Percentiles rank a stretch among this genome's conserved stretches.
phyloP scores from a whole-genome alignment of 2,888 invertebrate species.

The Baronia brevicornis region DNA sequence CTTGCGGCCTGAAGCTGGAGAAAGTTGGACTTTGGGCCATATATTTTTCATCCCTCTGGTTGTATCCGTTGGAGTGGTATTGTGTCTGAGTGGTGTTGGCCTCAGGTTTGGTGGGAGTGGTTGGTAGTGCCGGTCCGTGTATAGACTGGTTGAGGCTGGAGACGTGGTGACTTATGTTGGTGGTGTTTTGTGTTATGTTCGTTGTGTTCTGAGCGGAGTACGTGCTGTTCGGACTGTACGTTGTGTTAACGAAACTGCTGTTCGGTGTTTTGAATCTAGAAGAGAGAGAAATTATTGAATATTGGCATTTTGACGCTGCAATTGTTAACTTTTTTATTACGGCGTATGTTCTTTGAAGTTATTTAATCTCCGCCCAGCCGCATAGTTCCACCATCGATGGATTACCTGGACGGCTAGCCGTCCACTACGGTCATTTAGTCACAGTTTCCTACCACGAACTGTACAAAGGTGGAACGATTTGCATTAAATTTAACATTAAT shows the following conservation, averaged over 20 bases:
- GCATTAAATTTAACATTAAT: too few species aligned
- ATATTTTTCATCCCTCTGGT: conserved; percentile 45
- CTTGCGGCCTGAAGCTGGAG: conserved; percentile 60
- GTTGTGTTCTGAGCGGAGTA: conserved; percentile 40
- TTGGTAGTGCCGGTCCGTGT: conserved; percentile 21
- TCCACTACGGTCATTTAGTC: too few species aligned
- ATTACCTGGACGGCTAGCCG: too few species aligned
- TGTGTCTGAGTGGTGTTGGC: conserved; percentile 8
- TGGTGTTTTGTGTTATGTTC: conserved; percentile 25
- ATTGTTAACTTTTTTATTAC: too few species aligned
- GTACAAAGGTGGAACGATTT: too few species aligned
- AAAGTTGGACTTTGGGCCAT: conserved; percentile 55
- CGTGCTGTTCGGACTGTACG: conserved; percentile 63
- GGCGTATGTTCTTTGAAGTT: too few species aligned
- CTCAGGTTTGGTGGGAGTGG: conserved; percentile 12
- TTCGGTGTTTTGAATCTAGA: conserved; percentile 55
- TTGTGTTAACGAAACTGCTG: conserved; percentile 62
- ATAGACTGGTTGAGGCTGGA: conserved; percentile 47
- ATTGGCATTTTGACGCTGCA: too few species aligned
- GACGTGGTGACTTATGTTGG: conserved; percentile 37
- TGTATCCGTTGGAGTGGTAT: conserved; percentile 21
- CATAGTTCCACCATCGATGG: too few species aligned
- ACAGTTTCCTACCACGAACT: too few species aligned
- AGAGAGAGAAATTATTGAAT: too few species aligned
- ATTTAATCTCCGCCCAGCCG: too few species aligned